Evolutionary conservation across 2,888 invertebrate genomes (phyloP).

Genomic region (Asteroscopus sphinx): DNA sequence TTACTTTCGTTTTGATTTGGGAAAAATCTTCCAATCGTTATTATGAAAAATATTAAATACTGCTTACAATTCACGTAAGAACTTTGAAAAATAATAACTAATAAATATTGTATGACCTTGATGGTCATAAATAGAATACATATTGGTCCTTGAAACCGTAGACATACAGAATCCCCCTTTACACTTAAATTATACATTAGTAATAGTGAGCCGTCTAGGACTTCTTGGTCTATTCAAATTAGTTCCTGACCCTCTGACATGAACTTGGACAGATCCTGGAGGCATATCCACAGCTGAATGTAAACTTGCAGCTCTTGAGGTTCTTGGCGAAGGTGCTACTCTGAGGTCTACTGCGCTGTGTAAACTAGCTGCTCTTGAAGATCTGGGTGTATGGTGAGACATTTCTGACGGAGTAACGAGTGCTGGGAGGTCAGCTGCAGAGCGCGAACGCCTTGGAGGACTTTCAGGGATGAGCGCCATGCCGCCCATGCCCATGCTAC

Average conservation of each 20-base stretch:
- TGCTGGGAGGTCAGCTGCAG: constrained; percentile 95
- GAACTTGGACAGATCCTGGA: constrained; percentile 80
- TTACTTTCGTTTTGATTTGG: constrained; percentile 1
- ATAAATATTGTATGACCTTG: constrained; percentile 20
- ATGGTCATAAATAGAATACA: constrained; percentile 37
- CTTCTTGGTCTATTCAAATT: constrained; percentile 81
- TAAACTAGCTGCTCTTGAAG: constrained; percentile 84
- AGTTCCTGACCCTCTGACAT: constrained; percentile 78
- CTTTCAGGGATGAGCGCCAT: constrained; percentile 92
- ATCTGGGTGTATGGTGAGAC: constrained; percentile 75
- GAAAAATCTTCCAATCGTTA: constrained; percentile 9
- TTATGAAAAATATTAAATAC: constrained; percentile 24
- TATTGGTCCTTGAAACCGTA: constrained; percentile 65
- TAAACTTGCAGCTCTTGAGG: constrained; percentile 82
- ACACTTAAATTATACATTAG: constrained; percentile 72
- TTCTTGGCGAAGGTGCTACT: constrained; percentile 80
- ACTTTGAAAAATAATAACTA: constrained; percentile 20
- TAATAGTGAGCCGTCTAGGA: constrained; percentile 81
- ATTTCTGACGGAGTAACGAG: constrained; percentile 89
- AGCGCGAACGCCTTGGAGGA: constrained; percentile 94
- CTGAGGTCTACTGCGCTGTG: constrained; percentile 84
- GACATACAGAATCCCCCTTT: constrained; percentile 29
- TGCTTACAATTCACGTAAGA: constrained; percentile 13
- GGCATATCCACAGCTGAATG: constrained; percentile 83
- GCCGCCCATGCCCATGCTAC: constrained; percentile 91